Evolutionary conservation across 2,113 vertebrate species (phyloP).

Genomic region (Dicaeum eximium): DNA sequence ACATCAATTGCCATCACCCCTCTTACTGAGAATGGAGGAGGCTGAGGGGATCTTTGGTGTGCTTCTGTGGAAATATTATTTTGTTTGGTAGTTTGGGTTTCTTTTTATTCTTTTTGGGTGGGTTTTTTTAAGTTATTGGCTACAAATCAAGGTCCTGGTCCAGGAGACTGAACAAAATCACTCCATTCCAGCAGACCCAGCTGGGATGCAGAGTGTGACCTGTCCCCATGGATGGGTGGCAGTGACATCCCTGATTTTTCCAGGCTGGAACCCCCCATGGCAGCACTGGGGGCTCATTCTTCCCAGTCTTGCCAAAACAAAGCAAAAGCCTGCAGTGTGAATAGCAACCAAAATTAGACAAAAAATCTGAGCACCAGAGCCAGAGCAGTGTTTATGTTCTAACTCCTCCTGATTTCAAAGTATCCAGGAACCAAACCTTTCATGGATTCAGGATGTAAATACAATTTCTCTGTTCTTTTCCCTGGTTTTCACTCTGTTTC

Average conservation of each 20-base stretch:
- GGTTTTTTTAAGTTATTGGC: background rate
- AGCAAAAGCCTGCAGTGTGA: background rate
- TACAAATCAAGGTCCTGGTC: background rate
- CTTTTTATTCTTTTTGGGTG: background rate
- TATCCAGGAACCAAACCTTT: background rate
- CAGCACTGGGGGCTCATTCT: rapidly evolving
- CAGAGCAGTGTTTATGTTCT: background rate
- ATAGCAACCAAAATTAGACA: background rate
- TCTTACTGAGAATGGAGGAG: background rate
- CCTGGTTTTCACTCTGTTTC: background rate
- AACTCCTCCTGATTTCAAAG: background rate
- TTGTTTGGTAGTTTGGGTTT: background rate
- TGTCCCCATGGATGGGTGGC: background rate
- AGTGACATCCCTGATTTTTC: background rate
- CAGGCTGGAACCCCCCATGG: background rate
- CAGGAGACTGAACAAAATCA: background rate
- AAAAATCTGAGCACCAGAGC: background rate
- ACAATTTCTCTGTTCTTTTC: background rate
- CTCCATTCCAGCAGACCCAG: background rate
- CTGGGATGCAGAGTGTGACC: background rate
- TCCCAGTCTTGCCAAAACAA: background rate
- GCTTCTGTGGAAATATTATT: background rate
- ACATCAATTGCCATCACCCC: background rate
- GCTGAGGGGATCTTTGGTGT: background rate
- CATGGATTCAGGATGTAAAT: background rate